Conservation (phyloP, 1,140 invertebrate genomes). For the Prorops nasuta region DNA sequence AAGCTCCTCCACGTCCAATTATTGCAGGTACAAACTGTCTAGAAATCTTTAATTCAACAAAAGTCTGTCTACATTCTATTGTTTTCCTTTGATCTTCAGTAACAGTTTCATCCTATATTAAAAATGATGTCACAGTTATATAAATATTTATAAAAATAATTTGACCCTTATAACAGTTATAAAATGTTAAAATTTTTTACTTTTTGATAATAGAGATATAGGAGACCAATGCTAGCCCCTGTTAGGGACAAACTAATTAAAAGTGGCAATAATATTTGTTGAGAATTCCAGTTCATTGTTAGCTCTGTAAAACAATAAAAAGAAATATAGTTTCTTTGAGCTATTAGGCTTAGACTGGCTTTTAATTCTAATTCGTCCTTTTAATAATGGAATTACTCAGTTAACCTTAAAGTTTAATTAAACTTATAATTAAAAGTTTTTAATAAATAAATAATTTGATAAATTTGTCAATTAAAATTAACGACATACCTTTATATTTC, state of each 20-base stretch:
- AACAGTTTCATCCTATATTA: conserved; percentile 30
- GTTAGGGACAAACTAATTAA: conserved; percentile 50
- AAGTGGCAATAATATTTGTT: conserved; percentile 30
- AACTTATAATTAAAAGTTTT: no score
- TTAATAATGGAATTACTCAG: no score
- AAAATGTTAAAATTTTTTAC: conserved; percentile 29
- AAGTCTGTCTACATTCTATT: conserved; percentile 33
- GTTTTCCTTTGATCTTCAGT: conserved; percentile 22
- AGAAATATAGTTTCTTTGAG: no score
- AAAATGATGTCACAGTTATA: conserved; percentile 10
- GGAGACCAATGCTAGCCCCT: conserved; percentile 46
- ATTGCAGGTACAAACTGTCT: conserved; percentile 51
- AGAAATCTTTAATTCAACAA: conserved; percentile 53
- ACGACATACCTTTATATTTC: no score
- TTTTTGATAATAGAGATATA: conserved; percentile 50
- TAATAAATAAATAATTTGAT: no score
- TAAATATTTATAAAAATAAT: conserved; percentile 9
- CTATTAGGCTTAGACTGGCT: no score
- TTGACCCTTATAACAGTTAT: not conserved
- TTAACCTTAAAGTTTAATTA: no score
- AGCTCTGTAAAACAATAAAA: no score
- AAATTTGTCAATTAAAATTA: no score
- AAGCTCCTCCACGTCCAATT: conserved; percentile 66
- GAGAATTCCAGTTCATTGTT: conserved; percentile 32
- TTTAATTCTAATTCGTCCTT: no score